These are phyloP conservation scores for Drosophila virilis DNA, from an alignment of 1,140 invertebrate species.

Conservation along the genomic window DNA sequence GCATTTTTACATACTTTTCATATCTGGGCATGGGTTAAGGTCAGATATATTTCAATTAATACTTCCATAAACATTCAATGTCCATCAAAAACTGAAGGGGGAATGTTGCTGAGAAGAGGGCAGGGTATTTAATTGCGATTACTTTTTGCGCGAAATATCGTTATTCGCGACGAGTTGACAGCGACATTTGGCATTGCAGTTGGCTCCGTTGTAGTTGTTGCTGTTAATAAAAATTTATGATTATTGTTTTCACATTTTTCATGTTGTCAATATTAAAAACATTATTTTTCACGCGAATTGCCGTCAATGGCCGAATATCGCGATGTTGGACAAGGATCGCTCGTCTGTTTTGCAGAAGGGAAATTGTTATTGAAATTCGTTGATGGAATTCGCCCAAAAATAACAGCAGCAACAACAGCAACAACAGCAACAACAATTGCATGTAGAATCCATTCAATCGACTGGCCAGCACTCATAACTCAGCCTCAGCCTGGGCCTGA, in stretches of 20 bases:
- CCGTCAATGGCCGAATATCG: constrained; percentile 63
- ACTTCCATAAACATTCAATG: background rate
- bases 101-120: background rate
- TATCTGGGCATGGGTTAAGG: too few species aligned
- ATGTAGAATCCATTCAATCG: constrained; percentile 68
- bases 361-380: constrained; percentile 78
- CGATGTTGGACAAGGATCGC: constrained; percentile 20
- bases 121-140: constrained; percentile 34
- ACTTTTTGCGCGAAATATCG: constrained; percentile 28
- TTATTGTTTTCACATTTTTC: constrained; percentile 84
- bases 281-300: constrained; percentile 80
- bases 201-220: constrained; percentile 20
- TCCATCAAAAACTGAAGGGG: background rate
- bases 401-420: constrained; percentile 15
- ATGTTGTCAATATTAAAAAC: constrained; percentile 83
- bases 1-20: too few species aligned
- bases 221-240: constrained; percentile 82
- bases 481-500: constrained; percentile 26
- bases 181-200: constrained; percentile 38
- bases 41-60: background rate
- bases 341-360: constrained; percentile 17
- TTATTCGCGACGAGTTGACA: constrained; percentile 14
- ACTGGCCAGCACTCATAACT: constrained; percentile 69
- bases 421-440: constrained; percentile 32
- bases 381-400: constrained; percentile 67